Percentiles rank a stretch among this genome's conserved stretches.
Conservation (phyloP, 2,888 invertebrate species). For the Sycophila texana region DNA sequence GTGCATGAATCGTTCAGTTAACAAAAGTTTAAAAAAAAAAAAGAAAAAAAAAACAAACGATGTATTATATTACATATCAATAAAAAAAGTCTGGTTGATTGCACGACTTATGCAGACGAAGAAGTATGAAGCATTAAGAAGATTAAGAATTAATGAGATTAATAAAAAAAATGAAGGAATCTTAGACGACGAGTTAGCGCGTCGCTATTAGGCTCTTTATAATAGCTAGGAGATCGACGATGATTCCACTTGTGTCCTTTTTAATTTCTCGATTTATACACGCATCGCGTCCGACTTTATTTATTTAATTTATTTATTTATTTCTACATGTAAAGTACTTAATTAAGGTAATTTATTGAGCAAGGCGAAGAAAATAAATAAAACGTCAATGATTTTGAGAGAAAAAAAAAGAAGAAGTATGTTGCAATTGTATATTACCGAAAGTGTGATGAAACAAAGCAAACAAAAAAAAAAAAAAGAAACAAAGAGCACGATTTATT, state of each 20-base stretch:
- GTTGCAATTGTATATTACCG: conserved; percentile 40
- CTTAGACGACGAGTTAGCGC: conserved; percentile 57
- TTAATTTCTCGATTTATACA: conserved; percentile 27
- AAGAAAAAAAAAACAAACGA: conserved; percentile 39
- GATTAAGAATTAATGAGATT: conserved; percentile 8
- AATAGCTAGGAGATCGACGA: conserved; percentile 53
- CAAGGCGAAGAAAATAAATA: neutral
- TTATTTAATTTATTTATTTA: conserved; percentile 37
- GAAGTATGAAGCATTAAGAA: conserved; percentile 21
- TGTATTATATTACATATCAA: conserved; percentile 58
- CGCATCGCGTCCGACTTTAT: neutral
- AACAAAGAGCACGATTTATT: conserved; percentile 8
- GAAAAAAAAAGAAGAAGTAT: conserved; percentile 1
- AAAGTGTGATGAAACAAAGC: conserved; percentile 9
- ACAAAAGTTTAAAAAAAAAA: too few relatives aligned
- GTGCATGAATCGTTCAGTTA: conserved; percentile 45
- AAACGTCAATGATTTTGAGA: conserved; percentile 26
- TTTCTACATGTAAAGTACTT: conserved; percentile 27
- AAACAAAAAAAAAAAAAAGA: conserved; percentile 10
- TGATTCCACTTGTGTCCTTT: conserved; percentile 57
- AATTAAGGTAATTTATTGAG: conserved; percentile 15
- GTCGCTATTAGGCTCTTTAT: conserved; percentile 57
- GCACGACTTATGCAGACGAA: conserved; percentile 42
- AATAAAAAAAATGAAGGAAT: conserved; percentile 28
- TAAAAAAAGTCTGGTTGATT: conserved; percentile 51